These are phyloP conservation scores for Smutsia temminckii DNA, from an alignment of 2,797 vertebrate genomes.

Conservation along the genomic window DNA sequence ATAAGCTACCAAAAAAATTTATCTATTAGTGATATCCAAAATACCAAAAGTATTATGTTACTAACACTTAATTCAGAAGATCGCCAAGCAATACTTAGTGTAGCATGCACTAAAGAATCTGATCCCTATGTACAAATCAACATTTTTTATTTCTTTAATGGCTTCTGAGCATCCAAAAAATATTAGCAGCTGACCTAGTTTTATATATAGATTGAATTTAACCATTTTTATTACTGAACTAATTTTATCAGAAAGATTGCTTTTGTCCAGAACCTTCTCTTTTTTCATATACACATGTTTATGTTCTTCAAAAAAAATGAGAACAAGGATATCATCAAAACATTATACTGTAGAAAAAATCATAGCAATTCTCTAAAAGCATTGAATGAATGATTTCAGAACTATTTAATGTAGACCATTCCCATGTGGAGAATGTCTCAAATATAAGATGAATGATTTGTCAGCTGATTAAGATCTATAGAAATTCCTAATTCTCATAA, in stretches of 20 bases:
- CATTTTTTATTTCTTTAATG: conserved; percentile 73
- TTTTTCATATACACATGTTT: conserved; percentile 47
- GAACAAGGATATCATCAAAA: conserved; percentile 57
- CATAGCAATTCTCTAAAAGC: conserved; percentile 44
- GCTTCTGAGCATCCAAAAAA: conserved; percentile 54
- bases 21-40: not conserved
- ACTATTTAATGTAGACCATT: conserved; percentile 64
- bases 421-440: conserved; percentile 70
- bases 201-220: conserved; percentile 64
- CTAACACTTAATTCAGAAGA: conserved; percentile 71
- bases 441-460: conserved; percentile 65
- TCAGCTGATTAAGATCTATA: conserved; percentile 38
- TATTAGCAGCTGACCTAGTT: conserved; percentile 75
- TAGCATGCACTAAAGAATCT: conserved; percentile 38
- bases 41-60: conserved; percentile 38
- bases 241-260: conserved; percentile 75
- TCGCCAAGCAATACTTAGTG: conserved; percentile 55
- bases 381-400: conserved; percentile 72
- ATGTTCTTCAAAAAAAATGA: conserved; percentile 54
- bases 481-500: conserved; percentile 51
- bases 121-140: conserved; percentile 41
- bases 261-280: conserved; percentile 63
- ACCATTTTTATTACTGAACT: conserved; percentile 68
- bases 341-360: conserved; percentile 50
- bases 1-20: not conserved